These are phyloP conservation scores for Aphidius ervi DNA, from an alignment of 1,140 invertebrate species.

Conservation along the genomic window DNA sequence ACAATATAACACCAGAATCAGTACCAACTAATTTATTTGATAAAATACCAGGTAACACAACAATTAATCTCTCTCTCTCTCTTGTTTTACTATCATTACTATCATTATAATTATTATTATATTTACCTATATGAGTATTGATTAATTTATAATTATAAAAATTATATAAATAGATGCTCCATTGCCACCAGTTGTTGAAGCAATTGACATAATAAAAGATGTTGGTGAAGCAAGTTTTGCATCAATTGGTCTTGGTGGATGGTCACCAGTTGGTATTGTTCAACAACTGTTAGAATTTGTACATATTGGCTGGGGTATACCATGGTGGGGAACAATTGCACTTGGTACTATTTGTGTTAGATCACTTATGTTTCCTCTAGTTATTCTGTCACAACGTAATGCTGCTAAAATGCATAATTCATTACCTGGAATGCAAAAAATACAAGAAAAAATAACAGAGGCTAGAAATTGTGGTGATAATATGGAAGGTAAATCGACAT, in stretches of 20 bases:
- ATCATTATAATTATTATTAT: no score
- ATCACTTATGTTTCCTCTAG: slow-evolving; percentile 74
- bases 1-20: background rate
- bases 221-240: slow-evolving; percentile 70
- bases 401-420: slow-evolving; percentile 74
- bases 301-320: slow-evolving; percentile 70
- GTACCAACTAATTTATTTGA: slow-evolving; percentile 4
- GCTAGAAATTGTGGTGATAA: slow-evolving; percentile 76
- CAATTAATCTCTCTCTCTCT: no score
- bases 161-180: slow-evolving; percentile 20
- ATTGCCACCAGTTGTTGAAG: slow-evolving; percentile 21
- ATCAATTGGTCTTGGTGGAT: slow-evolving; percentile 76
- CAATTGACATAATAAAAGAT: slow-evolving; percentile 47
- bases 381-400: slow-evolving; percentile 75
- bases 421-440: slow-evolving; percentile 71
- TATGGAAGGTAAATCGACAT: slow-evolving; percentile 59
- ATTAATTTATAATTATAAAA: no score
- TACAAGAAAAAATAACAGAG: slow-evolving; percentile 79
- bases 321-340: slow-evolving; percentile 87
- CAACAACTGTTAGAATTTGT: slow-evolving; percentile 77
- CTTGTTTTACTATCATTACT: no score
- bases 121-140: no score
- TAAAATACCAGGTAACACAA: background rate
- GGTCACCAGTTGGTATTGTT: slow-evolving; percentile 71
- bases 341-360: slow-evolving; percentile 76